Percentiles rank a stretch among this genome's conserved stretches.
These are phyloP conservation scores for Gnathonemus echidnorhynchus DNA, from an alignment of 2,113 vertebrate species.

Conservation along the genomic window DNA sequence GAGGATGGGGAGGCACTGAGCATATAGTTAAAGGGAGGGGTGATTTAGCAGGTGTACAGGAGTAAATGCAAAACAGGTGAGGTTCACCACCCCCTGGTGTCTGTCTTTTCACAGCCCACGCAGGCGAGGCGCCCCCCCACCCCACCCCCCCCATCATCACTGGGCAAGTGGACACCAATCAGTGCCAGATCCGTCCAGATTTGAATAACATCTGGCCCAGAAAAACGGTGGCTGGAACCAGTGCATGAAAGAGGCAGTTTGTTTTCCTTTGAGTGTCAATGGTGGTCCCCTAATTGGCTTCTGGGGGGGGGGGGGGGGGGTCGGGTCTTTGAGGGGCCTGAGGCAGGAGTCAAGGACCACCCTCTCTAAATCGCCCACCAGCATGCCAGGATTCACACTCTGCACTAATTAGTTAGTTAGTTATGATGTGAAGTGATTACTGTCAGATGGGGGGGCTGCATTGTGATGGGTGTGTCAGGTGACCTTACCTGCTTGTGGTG, in stretches of 20 bases:
- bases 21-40: not conserved
- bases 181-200: not conserved
- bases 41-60: not conserved
- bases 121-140: no score
- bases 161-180: not conserved
- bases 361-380: not conserved
- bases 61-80: not conserved
- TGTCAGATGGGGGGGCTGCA: not conserved
- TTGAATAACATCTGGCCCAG: conserved; percentile 9
- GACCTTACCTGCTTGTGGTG: not conserved
- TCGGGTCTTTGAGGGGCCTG: not conserved
- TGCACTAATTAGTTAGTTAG: not conserved
- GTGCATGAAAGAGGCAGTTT: not conserved
- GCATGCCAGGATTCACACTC: not conserved
- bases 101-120: not conserved
- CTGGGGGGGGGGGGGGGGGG: not conserved
- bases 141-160: not conserved
- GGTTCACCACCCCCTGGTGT: not conserved
- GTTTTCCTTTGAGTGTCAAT: not conserved
- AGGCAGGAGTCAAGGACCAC: not conserved
- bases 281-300: not conserved
- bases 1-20: not conserved
- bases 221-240: not conserved
- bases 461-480: no score
- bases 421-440: not conserved